Percentiles rank a stretch among this genome's conserved stretches.
These are phyloP conservation scores for Nomada fucata DNA, from an alignment of 2,888 invertebrate species.

Conservation along the genomic window DNA sequence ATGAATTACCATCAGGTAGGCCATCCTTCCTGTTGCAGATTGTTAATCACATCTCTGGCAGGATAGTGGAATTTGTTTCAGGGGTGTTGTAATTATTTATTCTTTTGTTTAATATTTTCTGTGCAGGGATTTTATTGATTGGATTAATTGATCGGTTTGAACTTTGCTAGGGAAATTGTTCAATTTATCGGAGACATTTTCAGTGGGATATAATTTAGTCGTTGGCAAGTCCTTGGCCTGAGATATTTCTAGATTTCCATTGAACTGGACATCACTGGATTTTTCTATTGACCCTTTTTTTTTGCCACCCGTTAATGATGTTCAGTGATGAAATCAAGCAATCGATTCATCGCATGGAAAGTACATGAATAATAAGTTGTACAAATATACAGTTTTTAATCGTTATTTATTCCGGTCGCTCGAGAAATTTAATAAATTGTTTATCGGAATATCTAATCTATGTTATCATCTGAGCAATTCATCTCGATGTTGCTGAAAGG, in stretches of 20 bases:
- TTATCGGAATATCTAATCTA: no score
- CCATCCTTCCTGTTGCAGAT: conserved; percentile 30
- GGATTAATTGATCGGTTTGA: no score
- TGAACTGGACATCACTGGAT: not conserved
- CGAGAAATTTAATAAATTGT: no score
- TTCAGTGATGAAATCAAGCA: conserved; percentile 37
- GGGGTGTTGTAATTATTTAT: not conserved
- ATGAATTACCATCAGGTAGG: conserved; percentile 81
- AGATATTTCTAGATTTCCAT: conserved; percentile 30
- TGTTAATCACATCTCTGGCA: not conserved
- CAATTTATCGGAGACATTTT: not conserved
- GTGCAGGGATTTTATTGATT: no score
- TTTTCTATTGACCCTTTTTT: conserved; percentile 23
- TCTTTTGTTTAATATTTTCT: not conserved
- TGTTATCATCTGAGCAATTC: not conserved
- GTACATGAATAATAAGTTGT: no score
- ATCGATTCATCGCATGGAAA: conserved; percentile 1
- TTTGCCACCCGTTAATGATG: conserved; percentile 30
- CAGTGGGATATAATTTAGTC: conserved; percentile 29
- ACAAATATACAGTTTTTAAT: no score
- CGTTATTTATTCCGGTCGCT: no score
- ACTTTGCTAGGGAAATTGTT: no score
- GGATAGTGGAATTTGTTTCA: not conserved
- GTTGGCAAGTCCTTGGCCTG: conserved; percentile 29
- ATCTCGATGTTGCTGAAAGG: no score